These are phyloP conservation scores for Ondatra zibethicus DNA, from an alignment of 2,113 vertebrate species.

Conservation along the genomic window DNA sequence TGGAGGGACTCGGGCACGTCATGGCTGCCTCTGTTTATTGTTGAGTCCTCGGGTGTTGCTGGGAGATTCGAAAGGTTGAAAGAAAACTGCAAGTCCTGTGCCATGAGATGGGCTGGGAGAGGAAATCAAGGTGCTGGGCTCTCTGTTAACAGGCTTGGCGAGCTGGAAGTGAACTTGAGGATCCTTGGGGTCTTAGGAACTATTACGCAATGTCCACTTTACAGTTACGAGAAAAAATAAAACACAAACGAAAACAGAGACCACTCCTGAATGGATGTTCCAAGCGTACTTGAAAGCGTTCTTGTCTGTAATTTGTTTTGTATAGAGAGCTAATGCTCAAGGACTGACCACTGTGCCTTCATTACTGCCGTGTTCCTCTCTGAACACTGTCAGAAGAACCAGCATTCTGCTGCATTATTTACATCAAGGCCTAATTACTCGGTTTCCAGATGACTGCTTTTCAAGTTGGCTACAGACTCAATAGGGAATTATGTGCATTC, in stretches of 20 bases:
- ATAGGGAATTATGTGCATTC: slow-evolving; percentile 20
- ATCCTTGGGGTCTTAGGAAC: not conserved
- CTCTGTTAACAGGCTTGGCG: not conserved
- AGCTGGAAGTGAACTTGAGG: not conserved
- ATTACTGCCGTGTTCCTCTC: slow-evolving; percentile 11
- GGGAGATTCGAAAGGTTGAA: not conserved
- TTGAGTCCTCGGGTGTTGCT: not conserved
- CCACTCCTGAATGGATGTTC: not conserved
- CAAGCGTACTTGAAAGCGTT: slow-evolving; percentile 5
- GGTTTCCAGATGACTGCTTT: slow-evolving; percentile 36
- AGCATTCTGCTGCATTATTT: not conserved
- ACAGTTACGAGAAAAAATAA: not conserved
- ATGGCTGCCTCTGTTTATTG: not conserved
- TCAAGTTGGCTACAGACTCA: slow-evolving; percentile 8
- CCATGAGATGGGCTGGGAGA: not conserved
- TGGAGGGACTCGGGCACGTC: not conserved
- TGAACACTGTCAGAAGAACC: not conserved
- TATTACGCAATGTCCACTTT: not conserved
- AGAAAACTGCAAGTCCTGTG: not conserved
- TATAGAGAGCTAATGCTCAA: not conserved
- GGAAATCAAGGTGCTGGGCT: not conserved
- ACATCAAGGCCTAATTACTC: not conserved
- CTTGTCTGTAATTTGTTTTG: slow-evolving; percentile 31
- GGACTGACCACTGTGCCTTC: not conserved
- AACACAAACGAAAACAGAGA: not conserved